Percentiles rank a stretch among this genome's conserved stretches.
Conservation (phyloP, 1,140 invertebrate species). For the Acyrthosiphon pisum region DNA sequence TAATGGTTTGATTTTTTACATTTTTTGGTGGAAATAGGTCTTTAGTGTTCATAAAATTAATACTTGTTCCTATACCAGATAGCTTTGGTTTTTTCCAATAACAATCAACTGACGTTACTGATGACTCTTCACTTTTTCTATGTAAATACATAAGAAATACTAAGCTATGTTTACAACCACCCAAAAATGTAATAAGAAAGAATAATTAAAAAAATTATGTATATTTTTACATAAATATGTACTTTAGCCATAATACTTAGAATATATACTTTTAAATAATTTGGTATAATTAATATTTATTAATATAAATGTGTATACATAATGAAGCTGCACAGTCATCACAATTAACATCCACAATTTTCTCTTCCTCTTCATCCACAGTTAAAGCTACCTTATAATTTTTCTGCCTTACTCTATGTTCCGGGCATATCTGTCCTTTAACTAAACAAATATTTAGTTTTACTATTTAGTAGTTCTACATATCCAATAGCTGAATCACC, state of each 20-base stretch:
- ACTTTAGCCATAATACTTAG: neutral
- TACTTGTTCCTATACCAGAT: slow-evolving; percentile 17
- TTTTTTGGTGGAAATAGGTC: slow-evolving; percentile 8
- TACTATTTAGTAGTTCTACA: neutral
- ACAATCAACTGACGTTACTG: neutral
- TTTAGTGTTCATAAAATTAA: slow-evolving; percentile 13
- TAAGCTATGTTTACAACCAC: neutral
- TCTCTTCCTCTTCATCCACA: neutral
- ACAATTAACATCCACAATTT: too few relatives aligned
- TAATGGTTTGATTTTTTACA: neutral
- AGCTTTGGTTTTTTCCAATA: slow-evolving; percentile 24
- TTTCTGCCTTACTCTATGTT: slow-evolving; percentile 28
- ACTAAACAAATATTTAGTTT: slow-evolving; percentile 27
- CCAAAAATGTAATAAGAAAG: neutral
- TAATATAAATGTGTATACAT: too few relatives aligned
- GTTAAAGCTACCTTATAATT: neutral
- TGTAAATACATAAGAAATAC: neutral
- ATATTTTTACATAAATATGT: too few relatives aligned
- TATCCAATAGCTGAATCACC: slow-evolving; percentile 31
- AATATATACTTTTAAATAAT: too few relatives aligned
- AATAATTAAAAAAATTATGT: too few relatives aligned
- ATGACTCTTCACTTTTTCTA: slow-evolving; percentile 9
- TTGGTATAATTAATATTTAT: neutral
- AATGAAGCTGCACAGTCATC: too few relatives aligned
- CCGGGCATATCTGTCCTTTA: slow-evolving; percentile 35